A percentile compares a stretch with the other conserved stretches of the same genome.
Conservation (phyloP, 92 coral and sea anemone genomes). For the Porites lobata region DNA sequence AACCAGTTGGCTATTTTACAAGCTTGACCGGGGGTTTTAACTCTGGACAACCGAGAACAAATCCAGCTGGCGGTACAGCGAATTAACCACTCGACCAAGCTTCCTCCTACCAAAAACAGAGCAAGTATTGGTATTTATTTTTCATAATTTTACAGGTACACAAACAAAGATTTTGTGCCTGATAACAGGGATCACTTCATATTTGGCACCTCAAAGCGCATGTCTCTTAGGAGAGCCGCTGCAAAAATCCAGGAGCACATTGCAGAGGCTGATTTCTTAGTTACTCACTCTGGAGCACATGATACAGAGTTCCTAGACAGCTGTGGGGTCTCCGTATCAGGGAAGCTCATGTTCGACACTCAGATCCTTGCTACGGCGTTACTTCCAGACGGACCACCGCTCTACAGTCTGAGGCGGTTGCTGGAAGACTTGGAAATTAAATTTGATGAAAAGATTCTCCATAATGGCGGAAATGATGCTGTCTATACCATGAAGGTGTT, state of each 20-base stretch:
- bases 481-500: slow-evolving; percentile 77
- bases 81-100: neutral
- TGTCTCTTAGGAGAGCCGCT: slow-evolving; percentile 72
- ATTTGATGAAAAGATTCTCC: slow-evolving; percentile 54
- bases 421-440: slow-evolving; percentile 39
- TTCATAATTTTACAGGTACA: slow-evolving; percentile 4
- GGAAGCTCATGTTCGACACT: slow-evolving; percentile 72
- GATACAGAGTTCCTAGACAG: slow-evolving; percentile 57
- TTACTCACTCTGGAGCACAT: slow-evolving; percentile 67
- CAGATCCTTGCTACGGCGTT: slow-evolving; percentile 67
- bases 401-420: slow-evolving; percentile 57
- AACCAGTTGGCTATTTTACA: too few species aligned
- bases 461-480: slow-evolving; percentile 82
- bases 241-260: slow-evolving; percentile 54
- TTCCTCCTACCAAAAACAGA: neutral
- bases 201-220: slow-evolving; percentile 70
- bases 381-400: slow-evolving; percentile 35
- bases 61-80: too few species aligned
- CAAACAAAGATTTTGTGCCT: slow-evolving; percentile 64
- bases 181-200: slow-evolving; percentile 71
- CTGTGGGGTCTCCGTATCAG: slow-evolving; percentile 33
- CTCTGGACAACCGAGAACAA: too few species aligned
- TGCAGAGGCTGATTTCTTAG: slow-evolving; percentile 56
- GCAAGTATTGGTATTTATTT: slow-evolving; percentile 34
- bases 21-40: too few species aligned